Conservation (phyloP, 2,113 vertebrate genomes). For the Chelonoidis abingdonii region DNA sequence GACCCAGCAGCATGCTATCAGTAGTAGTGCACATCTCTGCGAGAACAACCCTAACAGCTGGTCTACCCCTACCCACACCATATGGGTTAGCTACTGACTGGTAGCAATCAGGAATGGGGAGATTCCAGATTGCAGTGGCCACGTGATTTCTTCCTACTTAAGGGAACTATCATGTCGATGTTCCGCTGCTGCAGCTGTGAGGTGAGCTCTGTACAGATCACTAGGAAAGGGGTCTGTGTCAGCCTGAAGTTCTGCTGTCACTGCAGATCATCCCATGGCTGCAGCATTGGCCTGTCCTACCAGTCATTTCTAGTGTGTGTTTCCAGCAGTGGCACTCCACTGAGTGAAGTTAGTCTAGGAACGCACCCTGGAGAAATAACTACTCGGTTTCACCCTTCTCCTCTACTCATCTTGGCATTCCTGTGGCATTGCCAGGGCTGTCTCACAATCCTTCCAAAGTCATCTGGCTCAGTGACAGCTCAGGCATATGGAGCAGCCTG, state of each 20-base stretch:
- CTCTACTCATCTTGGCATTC: not conserved
- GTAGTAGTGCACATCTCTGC: not conserved
- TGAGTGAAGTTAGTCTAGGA: not conserved
- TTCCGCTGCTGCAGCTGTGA: not conserved
- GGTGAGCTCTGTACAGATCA: not conserved
- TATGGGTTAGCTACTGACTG: not conserved
- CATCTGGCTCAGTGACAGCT: not conserved
- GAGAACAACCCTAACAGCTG: not conserved
- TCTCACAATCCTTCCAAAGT: not conserved
- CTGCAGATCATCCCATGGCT: not conserved
- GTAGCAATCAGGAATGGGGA: not conserved
- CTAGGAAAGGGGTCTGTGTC: not conserved
- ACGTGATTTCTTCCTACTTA: not conserved
- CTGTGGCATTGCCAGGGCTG: not conserved
- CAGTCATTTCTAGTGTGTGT: not conserved
- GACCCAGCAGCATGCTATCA: not conserved
- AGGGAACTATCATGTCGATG: not conserved
- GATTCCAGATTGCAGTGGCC: not conserved
- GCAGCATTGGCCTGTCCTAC: not conserved
- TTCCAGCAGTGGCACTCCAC: not conserved
- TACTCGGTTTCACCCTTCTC: not conserved
- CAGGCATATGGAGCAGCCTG: not conserved
- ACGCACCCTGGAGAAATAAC: not conserved
- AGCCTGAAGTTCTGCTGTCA: not conserved
- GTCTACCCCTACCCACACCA: not conserved